Conservation (phyloP, 2,113 vertebrate species). For the Ailuropoda melanoleuca region DNA sequence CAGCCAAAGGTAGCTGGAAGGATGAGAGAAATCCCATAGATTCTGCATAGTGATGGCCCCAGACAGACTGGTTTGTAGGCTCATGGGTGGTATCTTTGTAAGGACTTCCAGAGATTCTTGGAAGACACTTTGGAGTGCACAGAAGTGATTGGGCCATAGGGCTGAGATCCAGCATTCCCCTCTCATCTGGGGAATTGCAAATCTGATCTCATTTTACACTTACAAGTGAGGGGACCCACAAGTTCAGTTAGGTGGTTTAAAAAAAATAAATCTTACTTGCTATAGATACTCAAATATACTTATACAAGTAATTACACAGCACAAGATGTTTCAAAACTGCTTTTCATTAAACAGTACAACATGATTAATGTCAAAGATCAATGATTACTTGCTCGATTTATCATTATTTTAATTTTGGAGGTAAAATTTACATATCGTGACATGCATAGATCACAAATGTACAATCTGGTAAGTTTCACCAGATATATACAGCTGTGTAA, state of each 20-base stretch:
- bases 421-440: background rate
- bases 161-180: background rate
- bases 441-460: background rate
- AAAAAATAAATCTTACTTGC: background rate
- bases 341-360: background rate
- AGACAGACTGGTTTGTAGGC: background rate
- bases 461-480: background rate
- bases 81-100: background rate
- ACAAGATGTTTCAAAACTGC: background rate
- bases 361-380: background rate
- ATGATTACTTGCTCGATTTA: background rate
- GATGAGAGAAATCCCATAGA: background rate
- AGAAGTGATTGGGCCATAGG: too few species aligned
- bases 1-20: background rate
- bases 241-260: background rate
- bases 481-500: background rate
- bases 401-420: background rate
- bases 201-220: background rate
- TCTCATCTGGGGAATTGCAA: background rate
- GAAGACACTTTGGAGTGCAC: background rate
- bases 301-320: background rate
- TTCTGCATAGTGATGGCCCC: background rate
- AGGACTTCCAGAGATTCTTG: background rate
- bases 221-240: background rate
- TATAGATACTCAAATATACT: background rate